Conservation (phyloP, 2,113 vertebrate species). For the Gallinago jamesoni region DNA sequence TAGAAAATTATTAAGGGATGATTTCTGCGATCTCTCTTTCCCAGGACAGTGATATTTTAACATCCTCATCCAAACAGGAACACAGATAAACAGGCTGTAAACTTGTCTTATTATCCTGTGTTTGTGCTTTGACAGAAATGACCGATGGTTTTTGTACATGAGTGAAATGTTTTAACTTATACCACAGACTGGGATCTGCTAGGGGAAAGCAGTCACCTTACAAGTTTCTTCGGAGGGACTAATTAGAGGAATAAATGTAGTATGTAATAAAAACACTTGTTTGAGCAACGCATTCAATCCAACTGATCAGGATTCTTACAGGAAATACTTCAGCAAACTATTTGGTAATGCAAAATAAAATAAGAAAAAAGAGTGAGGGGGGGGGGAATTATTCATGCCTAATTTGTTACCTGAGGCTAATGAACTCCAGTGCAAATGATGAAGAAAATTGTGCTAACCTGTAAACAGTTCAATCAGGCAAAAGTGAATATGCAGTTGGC, state of each 20-base stretch:
- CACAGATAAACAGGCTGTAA: slow-evolving; percentile 13
- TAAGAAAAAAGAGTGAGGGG: neutral
- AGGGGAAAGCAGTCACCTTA: neutral
- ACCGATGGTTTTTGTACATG: neutral
- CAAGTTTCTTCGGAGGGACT: neutral
- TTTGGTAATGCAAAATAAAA: neutral
- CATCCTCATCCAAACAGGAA: neutral
- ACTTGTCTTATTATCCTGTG: neutral
- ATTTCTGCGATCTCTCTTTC: slow-evolving; percentile 16
- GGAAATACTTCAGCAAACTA: neutral
- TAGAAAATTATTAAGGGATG: slow-evolving; percentile 25
- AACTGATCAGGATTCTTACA: neutral
- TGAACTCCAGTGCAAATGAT: neutral
- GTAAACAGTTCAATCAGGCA: neutral
- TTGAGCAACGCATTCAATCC: neutral
- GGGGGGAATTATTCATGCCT: neutral
- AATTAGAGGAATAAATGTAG: neutral
- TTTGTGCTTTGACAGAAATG: neutral
- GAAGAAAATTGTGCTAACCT: slow-evolving; percentile 9
- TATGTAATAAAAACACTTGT: neutral
- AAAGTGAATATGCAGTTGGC: neutral
- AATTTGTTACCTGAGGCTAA: neutral
- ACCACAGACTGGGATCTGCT: neutral
- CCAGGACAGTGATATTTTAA: slow-evolving; percentile 15
- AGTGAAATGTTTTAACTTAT: neutral